Base-by-base conservation (phyloP, 2,797 vertebrate species). In the Myotis daubentonii region DNA sequence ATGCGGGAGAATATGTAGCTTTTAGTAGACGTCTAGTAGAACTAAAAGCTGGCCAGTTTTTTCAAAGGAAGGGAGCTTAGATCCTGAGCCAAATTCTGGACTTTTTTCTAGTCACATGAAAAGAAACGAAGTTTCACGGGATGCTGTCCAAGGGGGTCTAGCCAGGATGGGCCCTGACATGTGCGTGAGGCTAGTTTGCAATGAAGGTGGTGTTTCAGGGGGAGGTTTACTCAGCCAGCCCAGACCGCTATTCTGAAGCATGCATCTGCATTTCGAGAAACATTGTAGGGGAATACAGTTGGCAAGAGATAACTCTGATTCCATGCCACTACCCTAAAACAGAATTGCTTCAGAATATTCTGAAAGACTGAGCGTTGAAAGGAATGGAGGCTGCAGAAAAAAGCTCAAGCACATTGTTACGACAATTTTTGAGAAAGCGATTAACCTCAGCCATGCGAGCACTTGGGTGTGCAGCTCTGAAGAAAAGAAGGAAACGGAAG, bases 341-440 rank as follows among this genome's bases (percentile, higher is more conserved):
- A 99, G 99, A 99, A 99, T 99, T 99, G 99, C 99, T 99, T 99
- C 99, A 99, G 99, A 99, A 99, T 99, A 99, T 99, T 99, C 99
- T 99, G 98, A 99, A 99, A 99, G 98, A 99, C 98, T 98, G 98
- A 99, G 98, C 99, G 98, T 98, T 98, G 98, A 98, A 98, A 99
- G 98, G 98, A 99, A 98, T 98, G 98, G 98, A 99, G 98, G 99
- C 99, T 99, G 99, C 98, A 98, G 99, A 99, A 97, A 98, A 98
- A 98, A 99, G 99, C 99, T 99, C 98, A 98, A 98, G 99, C 99
- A 98, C 97, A 99, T 96, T 97, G 98, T 98, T 98, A 98, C 97
- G 97, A 98, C 97, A 97, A 93, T 94, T 96, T n/a, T 94, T 30
- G 15, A 98, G 98, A 98, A 98, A 99, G 99, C 99, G 96, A 93